These are phyloP conservation scores for Drosophila rellima DNA, from an alignment of 2,888 invertebrate species.

Conservation along the genomic window DNA sequence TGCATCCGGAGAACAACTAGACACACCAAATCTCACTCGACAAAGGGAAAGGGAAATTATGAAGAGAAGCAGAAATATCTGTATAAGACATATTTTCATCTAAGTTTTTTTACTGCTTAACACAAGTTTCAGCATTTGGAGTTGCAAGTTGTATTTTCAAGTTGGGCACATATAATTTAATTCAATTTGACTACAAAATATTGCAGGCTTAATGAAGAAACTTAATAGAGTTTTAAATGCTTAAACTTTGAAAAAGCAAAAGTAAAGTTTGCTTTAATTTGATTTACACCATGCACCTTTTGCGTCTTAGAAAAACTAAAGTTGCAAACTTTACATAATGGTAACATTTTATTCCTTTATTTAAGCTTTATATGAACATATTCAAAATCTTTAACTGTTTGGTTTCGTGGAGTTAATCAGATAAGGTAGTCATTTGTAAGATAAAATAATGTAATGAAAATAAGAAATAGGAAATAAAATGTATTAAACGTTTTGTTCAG, in stretches of 20 bases:
- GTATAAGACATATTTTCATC: constrained; percentile 59
- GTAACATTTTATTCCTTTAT: not conserved
- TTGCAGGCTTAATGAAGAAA: constrained; percentile 55
- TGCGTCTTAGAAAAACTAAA: not conserved
- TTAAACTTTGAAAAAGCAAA: constrained; percentile 33
- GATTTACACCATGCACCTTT: constrained; percentile 9
- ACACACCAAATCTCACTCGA: constrained; percentile 20
- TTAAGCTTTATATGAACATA: not conserved
- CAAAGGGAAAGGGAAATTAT: constrained; percentile 1
- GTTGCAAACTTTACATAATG: not conserved
- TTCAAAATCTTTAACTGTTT: not conserved
- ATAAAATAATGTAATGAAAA: too few relatives aligned
- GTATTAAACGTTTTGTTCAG: too few relatives aligned
- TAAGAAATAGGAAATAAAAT: too few relatives aligned
- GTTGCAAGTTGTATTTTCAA: constrained; percentile 57
- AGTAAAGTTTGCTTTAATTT: constrained; percentile 24
- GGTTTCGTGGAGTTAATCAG: not conserved
- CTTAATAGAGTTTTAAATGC: constrained; percentile 47
- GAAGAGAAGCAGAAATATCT: constrained; percentile 24
- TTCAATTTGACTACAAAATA: constrained; percentile 75
- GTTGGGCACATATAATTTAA: constrained; percentile 69
- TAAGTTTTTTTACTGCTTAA: constrained; percentile 17
- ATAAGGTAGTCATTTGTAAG: too few relatives aligned
- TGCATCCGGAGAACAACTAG: constrained; percentile 32
- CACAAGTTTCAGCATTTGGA: constrained; percentile 58